phyloP scores from a whole-genome alignment of 2,888 invertebrate species.

The Euproctis similis region DNA sequence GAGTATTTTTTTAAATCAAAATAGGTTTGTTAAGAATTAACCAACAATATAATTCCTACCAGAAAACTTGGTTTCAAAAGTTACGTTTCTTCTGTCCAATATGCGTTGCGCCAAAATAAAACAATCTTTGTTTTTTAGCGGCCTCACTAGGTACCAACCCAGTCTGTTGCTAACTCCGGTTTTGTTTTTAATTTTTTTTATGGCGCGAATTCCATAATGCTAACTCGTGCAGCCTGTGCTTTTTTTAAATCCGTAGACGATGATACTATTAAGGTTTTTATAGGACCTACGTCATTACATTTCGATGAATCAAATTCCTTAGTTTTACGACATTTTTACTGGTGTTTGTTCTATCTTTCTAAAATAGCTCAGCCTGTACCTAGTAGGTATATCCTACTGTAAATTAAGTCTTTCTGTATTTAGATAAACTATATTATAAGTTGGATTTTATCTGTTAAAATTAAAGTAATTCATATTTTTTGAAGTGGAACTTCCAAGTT shows the following conservation, averaged over 20 bases:
- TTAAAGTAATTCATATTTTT: too few species aligned
- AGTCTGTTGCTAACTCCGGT: slow-evolving; percentile 38
- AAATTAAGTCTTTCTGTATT: too few species aligned
- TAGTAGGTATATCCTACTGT: too few species aligned
- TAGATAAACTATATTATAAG: too few species aligned
- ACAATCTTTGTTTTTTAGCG: slow-evolving; percentile 23
- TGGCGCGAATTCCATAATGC: slow-evolving; percentile 16
- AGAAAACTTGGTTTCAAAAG: too few species aligned
- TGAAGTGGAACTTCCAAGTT: too few species aligned
- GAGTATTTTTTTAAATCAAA: neutral
- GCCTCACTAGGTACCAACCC: slow-evolving; percentile 26
- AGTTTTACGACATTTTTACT: slow-evolving; percentile 4
- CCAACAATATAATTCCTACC: too few species aligned
- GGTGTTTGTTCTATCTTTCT: slow-evolving; percentile 5
- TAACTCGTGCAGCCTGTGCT: slow-evolving; percentile 15
- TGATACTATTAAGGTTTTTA: slow-evolving; percentile 20
- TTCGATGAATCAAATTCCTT: slow-evolving; percentile 8
- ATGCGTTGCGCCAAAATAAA: slow-evolving; percentile 6
- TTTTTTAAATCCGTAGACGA: slow-evolving; percentile 10
- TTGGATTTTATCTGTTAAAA: too few species aligned
- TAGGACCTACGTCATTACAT: slow-evolving; percentile 15
- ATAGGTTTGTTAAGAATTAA: too few species aligned
- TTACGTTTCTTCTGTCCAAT: slow-evolving; percentile 3
- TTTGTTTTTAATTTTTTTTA: slow-evolving; percentile 33
- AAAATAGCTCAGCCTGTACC: slow-evolving; percentile 9